These are phyloP conservation scores for Ypsolopha sequella DNA, from an alignment of 2,888 invertebrate species.

Conservation along the genomic window DNA sequence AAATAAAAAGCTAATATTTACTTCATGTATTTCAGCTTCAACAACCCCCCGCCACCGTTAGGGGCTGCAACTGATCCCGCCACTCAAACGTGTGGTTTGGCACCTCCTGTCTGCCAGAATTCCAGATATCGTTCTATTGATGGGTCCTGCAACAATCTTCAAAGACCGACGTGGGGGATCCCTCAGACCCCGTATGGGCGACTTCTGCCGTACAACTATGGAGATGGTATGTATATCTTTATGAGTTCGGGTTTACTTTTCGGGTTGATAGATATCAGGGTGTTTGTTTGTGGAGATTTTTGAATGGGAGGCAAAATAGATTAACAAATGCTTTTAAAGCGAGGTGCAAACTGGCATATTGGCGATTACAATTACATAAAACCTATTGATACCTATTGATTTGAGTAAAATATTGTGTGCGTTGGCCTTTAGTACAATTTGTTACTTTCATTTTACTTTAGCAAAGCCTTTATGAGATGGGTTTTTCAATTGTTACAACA, in stretches of 20 bases:
- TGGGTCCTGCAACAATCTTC: slow-evolving; percentile 94
- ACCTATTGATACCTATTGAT: no score
- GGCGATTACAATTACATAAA: no score
- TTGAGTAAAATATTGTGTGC: no score
- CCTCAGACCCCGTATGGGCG: slow-evolving; percentile 80
- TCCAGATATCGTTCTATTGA: slow-evolving; percentile 82
- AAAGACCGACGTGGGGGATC: slow-evolving; percentile 84
- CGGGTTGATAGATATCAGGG: not conserved
- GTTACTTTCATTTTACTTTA: no score
- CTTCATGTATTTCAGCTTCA: slow-evolving; percentile 31
- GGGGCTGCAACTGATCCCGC: slow-evolving; percentile 52
- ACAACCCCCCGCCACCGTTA: slow-evolving; percentile 50
- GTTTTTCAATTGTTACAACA: no score
- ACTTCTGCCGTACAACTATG: slow-evolving; percentile 74
- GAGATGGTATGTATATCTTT: slow-evolving; percentile 71
- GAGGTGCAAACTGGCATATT: no score
- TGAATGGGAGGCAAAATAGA: not conserved
- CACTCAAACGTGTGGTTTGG: slow-evolving; percentile 56
- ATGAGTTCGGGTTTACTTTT: not conserved
- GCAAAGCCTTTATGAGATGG: no score
- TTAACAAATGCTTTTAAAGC: no score
- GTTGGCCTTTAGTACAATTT: no score
- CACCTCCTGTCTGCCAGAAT: slow-evolving; percentile 57
- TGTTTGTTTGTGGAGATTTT: not conserved
- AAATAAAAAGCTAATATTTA: no score